These are phyloP conservation scores for Drosophila anomalata DNA, from an alignment of 2,888 invertebrate genomes.

Conservation along the genomic window DNA sequence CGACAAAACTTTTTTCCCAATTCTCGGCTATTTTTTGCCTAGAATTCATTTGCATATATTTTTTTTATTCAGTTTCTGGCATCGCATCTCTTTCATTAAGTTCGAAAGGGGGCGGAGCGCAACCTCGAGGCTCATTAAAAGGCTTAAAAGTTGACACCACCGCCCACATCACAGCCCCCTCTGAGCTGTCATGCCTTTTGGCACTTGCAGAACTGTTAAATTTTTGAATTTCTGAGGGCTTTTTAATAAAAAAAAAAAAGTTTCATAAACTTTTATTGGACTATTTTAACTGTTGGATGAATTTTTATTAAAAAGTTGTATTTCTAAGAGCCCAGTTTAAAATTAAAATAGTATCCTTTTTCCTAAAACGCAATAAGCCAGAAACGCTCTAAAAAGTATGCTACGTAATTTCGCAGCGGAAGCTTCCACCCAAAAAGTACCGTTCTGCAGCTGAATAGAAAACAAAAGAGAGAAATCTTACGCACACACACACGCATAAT, in stretches of 20 bases:
- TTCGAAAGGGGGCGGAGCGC: constrained; percentile 18
- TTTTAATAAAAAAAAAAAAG: constrained; percentile 12
- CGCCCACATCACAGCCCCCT: neutral
- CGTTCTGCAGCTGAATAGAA: neutral
- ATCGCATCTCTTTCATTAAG: constrained; percentile 31
- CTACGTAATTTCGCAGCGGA: neutral
- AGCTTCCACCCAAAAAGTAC: neutral
- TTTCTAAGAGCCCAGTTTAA: neutral
- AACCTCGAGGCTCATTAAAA: constrained; percentile 57
- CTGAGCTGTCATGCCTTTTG: neutral
- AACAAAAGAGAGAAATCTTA: constrained; percentile 1
- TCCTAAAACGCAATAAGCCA: neutral
- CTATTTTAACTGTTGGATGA: neutral
- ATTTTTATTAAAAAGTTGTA: neutral
- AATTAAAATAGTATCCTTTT: neutral
- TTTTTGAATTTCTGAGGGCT: neutral
- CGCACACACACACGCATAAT: constrained; percentile 7
- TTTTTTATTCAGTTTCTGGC: constrained; percentile 3
- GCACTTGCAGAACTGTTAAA: constrained; percentile 17
- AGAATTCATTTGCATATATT: constrained; percentile 40
- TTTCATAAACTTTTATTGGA: constrained; percentile 2
- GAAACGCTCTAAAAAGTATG: constrained; percentile 6
- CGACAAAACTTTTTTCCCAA: constrained; percentile 22
- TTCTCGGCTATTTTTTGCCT: constrained; percentile 27
- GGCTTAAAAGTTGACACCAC: constrained; percentile 67